Conservation (phyloP, 1,140 invertebrate genomes). For the Octopus bimaculoides region DNA sequence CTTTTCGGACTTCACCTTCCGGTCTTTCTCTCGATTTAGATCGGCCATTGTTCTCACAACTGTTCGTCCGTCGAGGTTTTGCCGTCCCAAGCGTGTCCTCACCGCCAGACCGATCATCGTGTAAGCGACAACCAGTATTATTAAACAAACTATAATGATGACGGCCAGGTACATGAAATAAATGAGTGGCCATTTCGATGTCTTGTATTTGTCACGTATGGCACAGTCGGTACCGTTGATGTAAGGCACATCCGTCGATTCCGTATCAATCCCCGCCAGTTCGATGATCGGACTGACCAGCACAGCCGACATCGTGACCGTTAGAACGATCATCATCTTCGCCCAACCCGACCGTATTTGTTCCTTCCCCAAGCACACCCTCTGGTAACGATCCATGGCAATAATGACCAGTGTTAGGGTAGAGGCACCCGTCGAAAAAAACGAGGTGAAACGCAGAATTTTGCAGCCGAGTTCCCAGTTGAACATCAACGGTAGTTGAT, state of each 20-base stretch:
- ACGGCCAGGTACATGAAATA: background rate
- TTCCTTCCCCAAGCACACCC: slow-evolving; percentile 25
- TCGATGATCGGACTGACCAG: background rate
- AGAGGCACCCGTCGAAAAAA: slow-evolving; percentile 22
- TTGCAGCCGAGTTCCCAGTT: slow-evolving; percentile 4
- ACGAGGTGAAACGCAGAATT: slow-evolving; percentile 18
- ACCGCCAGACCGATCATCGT: background rate
- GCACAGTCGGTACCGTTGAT: slow-evolving; percentile 8
- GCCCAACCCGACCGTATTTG: background rate
- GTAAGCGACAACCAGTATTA: background rate
- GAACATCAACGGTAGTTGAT: slow-evolving; percentile 12
- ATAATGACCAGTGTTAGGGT: slow-evolving; percentile 22
- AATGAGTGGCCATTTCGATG: background rate
- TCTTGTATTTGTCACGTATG: slow-evolving; percentile 11
- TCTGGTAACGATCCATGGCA: slow-evolving; percentile 24
- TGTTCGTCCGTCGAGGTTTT: background rate
- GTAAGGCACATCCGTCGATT: background rate
- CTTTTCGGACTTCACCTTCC: slow-evolving; percentile 24
- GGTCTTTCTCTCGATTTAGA: background rate
- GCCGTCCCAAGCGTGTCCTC: background rate
- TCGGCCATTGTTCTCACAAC: background rate
- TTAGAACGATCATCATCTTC: background rate
- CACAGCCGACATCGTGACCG: background rate
- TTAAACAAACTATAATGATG: background rate
- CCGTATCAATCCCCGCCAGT: background rate